Base-by-base conservation (phyloP, 1,140 invertebrate species). In the Metopolophium dirhodum region DNA sequence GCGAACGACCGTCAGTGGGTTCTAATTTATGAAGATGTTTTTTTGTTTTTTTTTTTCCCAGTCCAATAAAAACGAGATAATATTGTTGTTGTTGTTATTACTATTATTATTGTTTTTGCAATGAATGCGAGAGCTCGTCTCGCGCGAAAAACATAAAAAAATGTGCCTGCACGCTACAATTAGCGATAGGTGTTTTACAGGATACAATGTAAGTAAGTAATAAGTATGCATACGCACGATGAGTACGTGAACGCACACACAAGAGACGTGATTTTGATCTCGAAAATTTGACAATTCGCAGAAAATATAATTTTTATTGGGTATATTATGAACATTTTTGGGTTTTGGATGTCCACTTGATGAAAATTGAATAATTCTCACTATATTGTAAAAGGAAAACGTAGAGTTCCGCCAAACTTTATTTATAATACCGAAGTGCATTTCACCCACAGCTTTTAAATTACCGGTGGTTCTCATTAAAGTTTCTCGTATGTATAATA, bases 11-110 rank as follows among this genome's bases (percentile, higher is more conserved):
- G 68, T 77, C 90, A 41, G 54, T 41, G 54, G n/a, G 35, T 86
- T 93, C 45, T 93, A 93, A 85, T 93, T 93, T 93, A 93, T 93
- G 82, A 35, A 93, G 82, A 85, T 23, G 91, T 93, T 86, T 93
- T 51, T 83, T 90, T 68, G 11, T 68, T n/a, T n/a, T 77, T 77
- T 35, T 35, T 41, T 9, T 7, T 37, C 37, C 23, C 35, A 26
- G 4, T 85, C 77, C 35, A 86, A 93, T 93, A 93, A 85, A 93
- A 93, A 85, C 91, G 37, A 54, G 89, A 57, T 54, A 45, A 83
- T 83, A 83, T 37, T 83, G 77, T 83, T 37, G 11, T 83, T 37
- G 11, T n/a, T 54, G 20, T 68, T 68, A 30, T 68, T n/a, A 68
- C 61, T n/a, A 83, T 83, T 83, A 83, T 83, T 35, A 83, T 83